Base-by-base conservation (phyloP, 2,797 vertebrate genomes). In the Morus bassanus region DNA sequence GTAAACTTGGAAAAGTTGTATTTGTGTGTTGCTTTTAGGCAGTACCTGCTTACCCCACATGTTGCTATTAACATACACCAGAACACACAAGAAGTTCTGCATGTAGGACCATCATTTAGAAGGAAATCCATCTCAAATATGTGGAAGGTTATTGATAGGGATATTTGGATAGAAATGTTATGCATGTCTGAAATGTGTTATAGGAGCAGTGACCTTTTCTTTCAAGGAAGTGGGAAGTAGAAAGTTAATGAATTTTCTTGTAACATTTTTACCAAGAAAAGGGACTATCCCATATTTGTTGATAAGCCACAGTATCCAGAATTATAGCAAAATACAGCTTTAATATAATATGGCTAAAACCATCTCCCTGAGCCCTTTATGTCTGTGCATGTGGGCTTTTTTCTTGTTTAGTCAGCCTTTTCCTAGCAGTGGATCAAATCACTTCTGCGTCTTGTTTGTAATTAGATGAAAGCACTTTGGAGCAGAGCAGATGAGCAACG, bases 301-400 rank as follows among this genome's bases (percentile, higher is more conserved):
- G 18, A 17, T 43, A 43, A 27, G 35, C 65, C 24, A 45, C 30
- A 28, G 8, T 54, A 39, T 48, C 24, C 54, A 88, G 21, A 82
- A 84, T 67, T 48, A 85, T 6, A 51, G 9, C 13, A 68, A 94
- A 89, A 56, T 65, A 24, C 3, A 37, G 3, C 7, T 67, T 80
- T 64, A 56, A 53, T 75, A 14, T 48, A 48, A 43, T n/a, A 67
- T 0, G 22, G 0, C 3, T 39, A 63, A 85, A 82, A 1, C 11
- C 22, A 56, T 35, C 11, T 45, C 27, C 73, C 37, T 75, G 12
- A 77, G 6, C 8, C 54, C 9, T 60, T 53, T 19, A 37, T 35
- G 5, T n/a, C 51, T 83, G 17, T 69, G 13, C 12, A 6, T 50
- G 53, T 50, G 30, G 30, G 11, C 1, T 10, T 27, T 60, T 68